Evolutionary conservation across 2,797 vertebrate genomes (phyloP), one percentile per base, ranked within the genome.

Genomic region (Cuculus canorus): DNA sequence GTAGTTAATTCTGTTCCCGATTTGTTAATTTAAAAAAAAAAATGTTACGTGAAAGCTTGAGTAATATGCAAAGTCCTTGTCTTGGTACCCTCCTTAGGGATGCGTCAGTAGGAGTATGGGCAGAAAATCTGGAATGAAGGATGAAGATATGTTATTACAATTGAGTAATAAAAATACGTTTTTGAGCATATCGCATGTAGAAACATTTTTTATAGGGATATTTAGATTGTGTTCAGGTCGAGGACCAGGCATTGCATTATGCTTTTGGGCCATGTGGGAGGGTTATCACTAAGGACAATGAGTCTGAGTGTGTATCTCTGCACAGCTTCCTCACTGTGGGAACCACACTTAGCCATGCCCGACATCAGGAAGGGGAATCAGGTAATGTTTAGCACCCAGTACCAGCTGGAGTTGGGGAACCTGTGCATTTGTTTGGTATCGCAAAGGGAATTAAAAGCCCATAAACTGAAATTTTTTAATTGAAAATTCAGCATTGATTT

Each of bases 201-300:
- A 88, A 63, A 28, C 9, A 1, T 17, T 13, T 77, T 87, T 41
- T 24, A 4, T 5, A 30, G n/a, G 7, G 14, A 22, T 79, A 23
- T 45, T 92, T 61, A 17, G 52, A 0, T 8, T 43, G 41, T 10
- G n/a, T 18, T 81, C 2, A 0, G 53, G 33, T 87, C 7, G 5
- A 68, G 53, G 80, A 57, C 37, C 33, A 37, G 43, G 24, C 0
- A 0, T 56, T 70, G 35, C 33, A 5, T 56, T 72, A 1, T 15
- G 25, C 25, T 80, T 77, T 64, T 73, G 68, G 23, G 14, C 33
- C 0, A 0, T 13, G 52, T 48, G 35, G 48, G 61, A 83, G 18
- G 27, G 28, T n/a, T 1, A 0, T 65, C 23, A 5, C 39, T 54
- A 7, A 39, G 25, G 41, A 10, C 0, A 3, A 14, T 33, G 52